These are phyloP conservation scores for Chalcis sispes DNA, from an alignment of 2,888 invertebrate genomes.

Conservation along the genomic window DNA sequence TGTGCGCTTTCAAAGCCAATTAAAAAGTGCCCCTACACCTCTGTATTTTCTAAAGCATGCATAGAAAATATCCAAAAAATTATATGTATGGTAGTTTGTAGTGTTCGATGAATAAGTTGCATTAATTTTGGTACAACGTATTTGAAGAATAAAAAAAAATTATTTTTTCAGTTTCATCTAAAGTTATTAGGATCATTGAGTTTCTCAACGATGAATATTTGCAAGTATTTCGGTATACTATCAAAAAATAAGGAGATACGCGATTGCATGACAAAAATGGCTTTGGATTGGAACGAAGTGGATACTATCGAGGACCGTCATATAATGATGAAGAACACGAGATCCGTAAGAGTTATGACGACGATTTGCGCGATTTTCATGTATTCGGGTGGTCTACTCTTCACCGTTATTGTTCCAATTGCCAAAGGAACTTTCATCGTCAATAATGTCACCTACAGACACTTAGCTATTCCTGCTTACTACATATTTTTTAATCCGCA, in stretches of 20 bases:
- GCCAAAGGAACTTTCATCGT: constrained; percentile 51
- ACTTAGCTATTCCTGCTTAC: constrained; percentile 62
- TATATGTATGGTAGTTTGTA: no score
- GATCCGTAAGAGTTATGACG: constrained; percentile 59
- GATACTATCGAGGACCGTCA: constrained; percentile 46
- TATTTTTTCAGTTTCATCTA: constrained; percentile 43
- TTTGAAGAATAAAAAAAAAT: not conserved
- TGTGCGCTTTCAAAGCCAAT: no score
- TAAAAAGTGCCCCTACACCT: no score
- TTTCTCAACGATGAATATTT: constrained; percentile 63
- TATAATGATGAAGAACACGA: constrained; percentile 62
- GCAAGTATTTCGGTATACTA: constrained; percentile 62
- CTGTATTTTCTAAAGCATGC: no score
- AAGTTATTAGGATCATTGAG: constrained; percentile 64
- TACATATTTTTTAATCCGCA: constrained; percentile 62
- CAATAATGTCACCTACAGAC: constrained; percentile 59
- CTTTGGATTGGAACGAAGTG: constrained; percentile 61
- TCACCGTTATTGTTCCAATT: constrained; percentile 60
- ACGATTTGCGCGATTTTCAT: constrained; percentile 59
- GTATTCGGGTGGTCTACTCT: constrained; percentile 62
- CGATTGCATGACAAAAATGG: constrained; percentile 60
- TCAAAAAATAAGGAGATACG: constrained; percentile 55
- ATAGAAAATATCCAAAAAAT: no score
- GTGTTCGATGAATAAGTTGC: no score
- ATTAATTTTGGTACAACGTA: no score